Evolutionary conservation across 37 sponge, comb jelly and placozoan species (phyloP), one percentile per base, ranked within the genome.

Genomic region (Crambe crambe): DNA sequence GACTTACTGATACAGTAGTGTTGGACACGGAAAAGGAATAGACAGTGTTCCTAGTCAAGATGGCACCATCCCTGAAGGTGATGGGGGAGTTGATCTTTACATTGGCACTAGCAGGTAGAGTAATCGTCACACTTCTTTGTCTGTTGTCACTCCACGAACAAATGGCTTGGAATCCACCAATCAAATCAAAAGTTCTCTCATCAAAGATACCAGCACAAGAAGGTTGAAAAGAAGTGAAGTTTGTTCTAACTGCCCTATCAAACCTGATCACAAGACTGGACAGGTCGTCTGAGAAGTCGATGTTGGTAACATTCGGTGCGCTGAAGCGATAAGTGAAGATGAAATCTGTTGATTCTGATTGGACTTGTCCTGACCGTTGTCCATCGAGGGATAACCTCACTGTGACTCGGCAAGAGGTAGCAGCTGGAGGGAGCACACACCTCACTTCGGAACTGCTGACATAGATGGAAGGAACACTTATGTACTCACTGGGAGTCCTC

Each of bases 381-480:
- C 92, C 93, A 72, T 95, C 87, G 0, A 92, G 31, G 30, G 75
- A 62, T 5, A 95, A 80, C 2, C 31, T 44, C 25, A 92, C 58
- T 0, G 60, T 83, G 8, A 89, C 82, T 36, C 72, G 76, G 66
- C 96, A 95, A 1, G 90, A 87, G 44, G 31, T 21, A 0, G 35
- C n/a, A n/a, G 89, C 73, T 22, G 78, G 60, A 17, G 96, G 96
- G 8, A 95, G 37, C 34, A 37, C 42, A 65, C 96, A 95, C 2
- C 66, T 38, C n/a, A 85, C 37, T 26, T 59, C 61, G 17, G 83
- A 37, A 1, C 31, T 18, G 51, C 61, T 75, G 22, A 80, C 57
- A 69, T 37, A 93, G 23, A 27, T 42, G 21, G 82, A 85, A n/a
- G 82, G 76, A 15, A 81, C 57, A 37, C 51, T 26, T 8, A 76